phyloP scores from a whole-genome alignment of 2,888 invertebrate genomes.

The Sarcophaga subvicina region DNA sequence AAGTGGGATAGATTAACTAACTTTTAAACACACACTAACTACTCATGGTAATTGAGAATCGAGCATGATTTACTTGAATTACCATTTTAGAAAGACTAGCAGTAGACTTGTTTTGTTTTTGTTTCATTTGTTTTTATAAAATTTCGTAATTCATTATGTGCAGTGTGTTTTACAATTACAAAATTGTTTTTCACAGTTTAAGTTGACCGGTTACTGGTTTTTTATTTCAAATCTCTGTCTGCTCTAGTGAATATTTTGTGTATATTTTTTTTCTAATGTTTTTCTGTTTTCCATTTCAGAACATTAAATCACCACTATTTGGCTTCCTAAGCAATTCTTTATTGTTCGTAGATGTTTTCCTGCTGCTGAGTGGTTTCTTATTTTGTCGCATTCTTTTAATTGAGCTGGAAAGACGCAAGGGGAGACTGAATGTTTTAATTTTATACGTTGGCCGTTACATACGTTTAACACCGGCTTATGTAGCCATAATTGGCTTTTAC shows the following conservation, averaged over 20 bases:
- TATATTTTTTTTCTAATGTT: neutral
- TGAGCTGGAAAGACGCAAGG: slow-evolving; percentile 86
- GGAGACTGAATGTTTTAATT: slow-evolving; percentile 85
- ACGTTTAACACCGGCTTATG: slow-evolving; percentile 89
- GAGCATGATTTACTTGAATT: slow-evolving; percentile 52
- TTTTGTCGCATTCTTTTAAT: slow-evolving; percentile 86
- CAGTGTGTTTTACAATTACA: slow-evolving; percentile 20
- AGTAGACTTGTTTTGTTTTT: slow-evolving; percentile 47
- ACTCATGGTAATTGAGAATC: no score
- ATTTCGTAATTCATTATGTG: slow-evolving; percentile 48
- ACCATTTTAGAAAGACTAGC: slow-evolving; percentile 66
- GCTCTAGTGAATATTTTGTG: slow-evolving; percentile 6
- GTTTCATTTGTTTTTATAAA: slow-evolving; percentile 11
- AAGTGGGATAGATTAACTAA: no score
- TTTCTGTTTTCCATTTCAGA: slow-evolving; percentile 81
- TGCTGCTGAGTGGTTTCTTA: slow-evolving; percentile 88
- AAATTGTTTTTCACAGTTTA: neutral
- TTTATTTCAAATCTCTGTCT: slow-evolving; percentile 7
- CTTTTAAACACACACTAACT: no score
- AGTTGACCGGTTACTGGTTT: neutral
- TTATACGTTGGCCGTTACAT: slow-evolving; percentile 87
- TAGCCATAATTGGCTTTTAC: slow-evolving; percentile 88
- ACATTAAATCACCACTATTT: slow-evolving; percentile 84
- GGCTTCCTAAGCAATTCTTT: slow-evolving; percentile 87
- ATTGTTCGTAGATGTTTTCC: slow-evolving; percentile 88